These are phyloP conservation scores for Diploscapter pachys DNA, from an alignment of 1,140 invertebrate species.

Conservation along the genomic window DNA sequence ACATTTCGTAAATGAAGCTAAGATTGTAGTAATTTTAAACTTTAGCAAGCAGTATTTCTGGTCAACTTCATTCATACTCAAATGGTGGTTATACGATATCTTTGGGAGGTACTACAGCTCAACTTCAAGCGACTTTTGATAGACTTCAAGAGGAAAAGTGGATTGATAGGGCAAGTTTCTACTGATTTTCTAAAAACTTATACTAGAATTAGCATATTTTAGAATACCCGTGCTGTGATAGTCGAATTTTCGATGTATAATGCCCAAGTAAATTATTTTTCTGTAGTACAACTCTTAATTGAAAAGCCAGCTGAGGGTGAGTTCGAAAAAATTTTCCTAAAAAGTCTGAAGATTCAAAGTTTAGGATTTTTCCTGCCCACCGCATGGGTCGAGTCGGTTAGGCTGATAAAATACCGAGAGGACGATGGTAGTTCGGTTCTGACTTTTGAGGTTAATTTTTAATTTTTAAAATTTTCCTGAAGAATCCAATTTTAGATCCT, in stretches of 20 bases:
- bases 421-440: constrained; percentile 57
- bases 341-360: background rate
- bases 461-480: background rate
- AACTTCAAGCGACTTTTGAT: constrained; percentile 58
- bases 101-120: constrained; percentile 60
- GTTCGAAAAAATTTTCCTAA: background rate
- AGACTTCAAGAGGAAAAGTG: constrained; percentile 61
- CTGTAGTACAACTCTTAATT: constrained; percentile 38
- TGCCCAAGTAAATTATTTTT: constrained; percentile 59
- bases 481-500: constrained; percentile 15
- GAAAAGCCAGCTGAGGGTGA: constrained; percentile 39
- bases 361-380: constrained; percentile 63
- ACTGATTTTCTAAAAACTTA: background rate
- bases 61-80: constrained; percentile 55
- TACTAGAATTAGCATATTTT: constrained; percentile 6
- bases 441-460: constrained; percentile 56
- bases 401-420: constrained; percentile 59
- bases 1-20: too few relatives aligned
- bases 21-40: constrained; percentile 2
- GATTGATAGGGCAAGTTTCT: constrained; percentile 60
- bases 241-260: constrained; percentile 67
- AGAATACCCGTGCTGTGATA: constrained; percentile 65
- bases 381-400: constrained; percentile 63
- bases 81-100: constrained; percentile 66
- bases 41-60: background rate